These are phyloP conservation scores for Cranoglanis bouderius DNA, from an alignment of 2,113 vertebrate genomes.

Conservation along the genomic window DNA sequence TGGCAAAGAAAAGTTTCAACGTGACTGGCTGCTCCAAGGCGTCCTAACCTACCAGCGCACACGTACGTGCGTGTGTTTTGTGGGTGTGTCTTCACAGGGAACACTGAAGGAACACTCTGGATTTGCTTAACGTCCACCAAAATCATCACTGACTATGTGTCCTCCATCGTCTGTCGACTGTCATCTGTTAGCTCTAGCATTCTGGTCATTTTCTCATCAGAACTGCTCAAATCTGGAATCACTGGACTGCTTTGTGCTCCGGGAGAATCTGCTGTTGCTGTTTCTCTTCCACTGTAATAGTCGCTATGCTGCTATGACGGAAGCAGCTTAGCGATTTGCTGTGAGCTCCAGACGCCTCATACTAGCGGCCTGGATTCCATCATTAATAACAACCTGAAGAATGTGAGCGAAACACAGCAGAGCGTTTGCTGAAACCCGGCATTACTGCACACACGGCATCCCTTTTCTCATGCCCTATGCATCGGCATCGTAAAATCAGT, in stretches of 20 bases:
- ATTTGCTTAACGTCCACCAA: not conserved
- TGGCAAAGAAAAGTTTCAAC: not conserved
- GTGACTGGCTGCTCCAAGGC: not conserved
- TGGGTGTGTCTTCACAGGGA: not conserved
- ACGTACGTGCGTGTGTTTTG: not conserved
- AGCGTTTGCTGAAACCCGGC: not conserved
- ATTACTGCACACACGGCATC: not conserved
- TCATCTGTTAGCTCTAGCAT: not conserved
- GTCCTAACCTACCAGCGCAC: not conserved
- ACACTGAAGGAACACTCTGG: not conserved
- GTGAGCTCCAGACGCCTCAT: not conserved
- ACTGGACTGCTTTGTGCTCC: not conserved
- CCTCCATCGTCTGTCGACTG: not conserved
- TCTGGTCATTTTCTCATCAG: not conserved
- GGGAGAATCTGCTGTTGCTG: not conserved
- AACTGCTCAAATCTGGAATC: not conserved
- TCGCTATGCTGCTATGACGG: not conserved
- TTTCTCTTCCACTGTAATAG: not conserved
- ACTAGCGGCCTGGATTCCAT: not conserved
- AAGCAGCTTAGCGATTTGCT: not conserved
- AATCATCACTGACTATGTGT: not conserved
- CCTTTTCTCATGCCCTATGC: not conserved
- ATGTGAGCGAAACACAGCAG: not conserved
- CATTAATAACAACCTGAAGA: conserved; percentile 12
- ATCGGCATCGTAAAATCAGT: not conserved